Conservation (phyloP, 2,797 vertebrate species). For the Coreius guichenoti region DNA sequence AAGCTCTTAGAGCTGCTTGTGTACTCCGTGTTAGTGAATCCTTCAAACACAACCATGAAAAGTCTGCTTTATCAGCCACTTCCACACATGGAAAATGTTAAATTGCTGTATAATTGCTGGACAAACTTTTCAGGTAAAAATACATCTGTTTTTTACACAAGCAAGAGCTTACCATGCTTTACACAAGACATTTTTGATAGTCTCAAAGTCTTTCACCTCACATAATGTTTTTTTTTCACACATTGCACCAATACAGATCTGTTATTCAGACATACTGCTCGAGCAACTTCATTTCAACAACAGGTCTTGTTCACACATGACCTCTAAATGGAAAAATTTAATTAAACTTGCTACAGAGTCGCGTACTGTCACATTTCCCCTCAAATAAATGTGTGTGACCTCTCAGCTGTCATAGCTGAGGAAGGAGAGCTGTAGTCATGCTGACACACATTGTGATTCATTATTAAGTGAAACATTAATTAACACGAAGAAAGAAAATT, state of each 20-base stretch:
- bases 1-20: background rate
- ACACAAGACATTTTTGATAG: background rate
- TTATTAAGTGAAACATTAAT: background rate
- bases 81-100: background rate
- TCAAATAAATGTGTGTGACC: constrained; percentile 5
- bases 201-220: background rate
- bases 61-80: background rate
- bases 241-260: background rate
- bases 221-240: background rate
- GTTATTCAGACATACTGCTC: background rate
- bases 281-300: background rate
- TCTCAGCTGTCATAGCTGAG: background rate
- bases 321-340: constrained; percentile 16
- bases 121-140: background rate
- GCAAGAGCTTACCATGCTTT: background rate
- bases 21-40: background rate
- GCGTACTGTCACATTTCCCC: background rate
- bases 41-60: background rate
- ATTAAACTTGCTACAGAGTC: background rate
- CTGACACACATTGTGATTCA: background rate
- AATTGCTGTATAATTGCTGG: background rate
- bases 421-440: background rate
- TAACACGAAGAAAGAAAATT: background rate
- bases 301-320: constrained; percentile 7
- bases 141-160: background rate